These are phyloP conservation scores for Bubalus kerabau DNA, from an alignment of 2,113 vertebrate genomes.

Conservation along the genomic window DNA sequence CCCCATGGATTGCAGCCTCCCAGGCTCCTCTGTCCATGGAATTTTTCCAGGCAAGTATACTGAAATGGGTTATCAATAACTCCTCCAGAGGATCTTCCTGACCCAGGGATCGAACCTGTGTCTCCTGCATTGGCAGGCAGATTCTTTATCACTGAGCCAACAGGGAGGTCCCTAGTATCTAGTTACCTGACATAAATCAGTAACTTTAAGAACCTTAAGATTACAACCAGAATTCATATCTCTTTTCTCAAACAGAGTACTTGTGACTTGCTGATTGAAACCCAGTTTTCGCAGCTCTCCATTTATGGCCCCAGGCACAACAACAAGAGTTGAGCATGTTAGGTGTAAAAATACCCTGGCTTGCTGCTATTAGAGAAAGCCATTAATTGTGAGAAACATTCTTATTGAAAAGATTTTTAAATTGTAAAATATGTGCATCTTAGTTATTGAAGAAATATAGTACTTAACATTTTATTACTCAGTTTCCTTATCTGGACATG, in stretches of 20 bases:
- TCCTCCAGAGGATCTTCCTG: background rate
- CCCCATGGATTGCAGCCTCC: background rate
- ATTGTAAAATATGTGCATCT: background rate
- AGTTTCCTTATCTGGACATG: background rate
- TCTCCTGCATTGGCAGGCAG: background rate
- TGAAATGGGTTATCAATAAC: background rate
- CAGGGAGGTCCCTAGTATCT: background rate
- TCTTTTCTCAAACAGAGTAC: background rate
- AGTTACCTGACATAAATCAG: background rate
- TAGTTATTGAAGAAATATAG: background rate
- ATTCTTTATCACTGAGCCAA: background rate
- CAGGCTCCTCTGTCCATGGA: background rate
- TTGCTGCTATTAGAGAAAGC: background rate
- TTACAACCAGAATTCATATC: background rate
- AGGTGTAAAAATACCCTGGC: background rate
- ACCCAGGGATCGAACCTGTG: background rate
- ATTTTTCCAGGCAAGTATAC: background rate
- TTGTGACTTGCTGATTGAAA: background rate
- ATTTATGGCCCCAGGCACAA: background rate
- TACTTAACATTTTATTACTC: background rate
- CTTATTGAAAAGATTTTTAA: background rate
- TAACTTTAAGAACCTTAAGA: background rate
- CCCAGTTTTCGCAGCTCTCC: background rate
- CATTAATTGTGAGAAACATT: background rate
- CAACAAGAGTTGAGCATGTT: background rate